Conservation (phyloP, 2,888 invertebrate genomes). For the Gryllus longicercus region DNA sequence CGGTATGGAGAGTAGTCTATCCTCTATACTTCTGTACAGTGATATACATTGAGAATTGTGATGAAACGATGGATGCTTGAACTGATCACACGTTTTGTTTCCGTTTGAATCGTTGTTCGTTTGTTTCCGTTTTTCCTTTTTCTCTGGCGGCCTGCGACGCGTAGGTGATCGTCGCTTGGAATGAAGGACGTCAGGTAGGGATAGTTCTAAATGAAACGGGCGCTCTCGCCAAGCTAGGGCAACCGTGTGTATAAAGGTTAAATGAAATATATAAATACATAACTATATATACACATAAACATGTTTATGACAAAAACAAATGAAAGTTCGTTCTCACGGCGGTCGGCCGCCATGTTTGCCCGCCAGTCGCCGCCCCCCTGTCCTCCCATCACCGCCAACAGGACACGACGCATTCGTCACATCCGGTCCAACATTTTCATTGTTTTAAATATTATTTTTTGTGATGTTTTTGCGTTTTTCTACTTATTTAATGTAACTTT, state of each 20-base stretch:
- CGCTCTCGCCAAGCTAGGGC: background rate
- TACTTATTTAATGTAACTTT: background rate
- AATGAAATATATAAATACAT: background rate
- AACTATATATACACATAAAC: slow-evolving; percentile 17
- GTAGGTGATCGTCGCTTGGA: background rate
- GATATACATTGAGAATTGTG: slow-evolving; percentile 19
- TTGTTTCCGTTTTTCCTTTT: background rate
- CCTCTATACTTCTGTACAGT: slow-evolving; percentile 23
- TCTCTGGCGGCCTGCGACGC: background rate
- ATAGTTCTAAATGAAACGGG: background rate
- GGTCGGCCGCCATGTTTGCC: background rate
- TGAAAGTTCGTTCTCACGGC: background rate
- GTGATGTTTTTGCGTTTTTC: too few species aligned
- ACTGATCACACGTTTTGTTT: slow-evolving; percentile 8
- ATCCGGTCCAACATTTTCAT: background rate
- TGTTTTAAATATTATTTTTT: too few species aligned
- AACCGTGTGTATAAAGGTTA: background rate
- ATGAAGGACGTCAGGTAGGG: background rate
- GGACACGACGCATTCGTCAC: background rate
- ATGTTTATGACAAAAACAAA: slow-evolving; percentile 8
- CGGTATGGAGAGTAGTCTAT: background rate
- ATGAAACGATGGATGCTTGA: background rate
- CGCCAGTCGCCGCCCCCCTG: background rate
- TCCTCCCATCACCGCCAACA: background rate
- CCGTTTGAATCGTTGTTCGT: background rate